Base-by-base conservation (phyloP, 2,888 invertebrate genomes). In the Apoda limacodes region DNA sequence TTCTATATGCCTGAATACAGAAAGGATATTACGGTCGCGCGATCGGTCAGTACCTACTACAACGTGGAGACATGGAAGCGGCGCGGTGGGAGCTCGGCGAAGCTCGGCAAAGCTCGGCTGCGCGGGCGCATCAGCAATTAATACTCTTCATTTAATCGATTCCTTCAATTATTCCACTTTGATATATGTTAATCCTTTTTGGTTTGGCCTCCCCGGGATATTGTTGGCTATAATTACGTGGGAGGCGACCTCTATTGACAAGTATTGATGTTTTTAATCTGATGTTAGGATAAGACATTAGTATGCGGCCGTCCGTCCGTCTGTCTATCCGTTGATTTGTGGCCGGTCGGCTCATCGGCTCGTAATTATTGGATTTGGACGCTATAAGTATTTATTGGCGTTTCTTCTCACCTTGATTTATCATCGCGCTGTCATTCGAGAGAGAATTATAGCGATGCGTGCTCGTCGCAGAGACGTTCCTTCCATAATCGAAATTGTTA, bases 221-320 rank as follows among this genome's bases (percentile, higher is more conserved):
- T 71, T 71, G 72, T 72, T 67, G 71, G 64, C 67, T 71, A 70
- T 80, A 76, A 80, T 80, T 76, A 75, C 72, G 70, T 76, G 76
- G 78, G 78, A 74, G 78, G 74, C 68, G 71, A 72, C 67, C 68
- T 69, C 69, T 69, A 74, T 71, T 72, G 80, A 75, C 78, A 76
- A 69, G 72, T 76, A 80, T 80, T 75, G 80, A 80, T 80, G 80
- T 68, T 70, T 78, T 78, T 76, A 78, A 80, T 80, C 78, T 74
- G 75, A 80, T 76, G 75, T 75, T 75, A 76, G 78, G 78, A 74
- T 74, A 72, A 70, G 69, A 61, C 74, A 74, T 78, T 75, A 70
- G 75, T 74, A 74, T 74, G 74, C 70, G 67, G 52, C 50, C 63
- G 61, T 57, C 63, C 60, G 65, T 66, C 62, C 55, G 66, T 66